A percentile compares a stretch with the other conserved stretches of the same genome.
These are phyloP conservation scores for Chloromyia formosa DNA, from an alignment of 2,888 invertebrate species.

Conservation along the genomic window DNA sequence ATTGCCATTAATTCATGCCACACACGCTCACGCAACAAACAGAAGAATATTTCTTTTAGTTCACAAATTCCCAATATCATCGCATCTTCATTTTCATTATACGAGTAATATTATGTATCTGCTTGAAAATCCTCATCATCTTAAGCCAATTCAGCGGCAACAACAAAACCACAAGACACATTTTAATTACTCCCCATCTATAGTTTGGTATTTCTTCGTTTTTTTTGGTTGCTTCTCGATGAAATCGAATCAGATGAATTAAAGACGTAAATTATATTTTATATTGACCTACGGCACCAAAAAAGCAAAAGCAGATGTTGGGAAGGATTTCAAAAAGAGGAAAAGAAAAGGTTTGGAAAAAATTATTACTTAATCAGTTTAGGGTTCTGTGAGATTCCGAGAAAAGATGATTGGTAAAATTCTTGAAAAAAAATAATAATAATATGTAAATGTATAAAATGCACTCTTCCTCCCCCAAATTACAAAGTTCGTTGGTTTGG, in stretches of 20 bases:
- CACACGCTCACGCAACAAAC: conserved; percentile 18
- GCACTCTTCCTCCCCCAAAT: too few relatives aligned
- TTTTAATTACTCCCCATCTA: conserved; percentile 27
- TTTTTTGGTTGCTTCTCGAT: not conserved
- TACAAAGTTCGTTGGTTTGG: too few relatives aligned
- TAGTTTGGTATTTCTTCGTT: conserved; percentile 4
- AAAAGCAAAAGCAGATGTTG: not conserved
- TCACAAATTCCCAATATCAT: not conserved
- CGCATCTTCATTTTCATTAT: not conserved
- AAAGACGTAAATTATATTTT: conserved; percentile 43
- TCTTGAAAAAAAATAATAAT: not conserved
- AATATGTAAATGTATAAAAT: too few relatives aligned
- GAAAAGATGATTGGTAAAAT: not conserved
- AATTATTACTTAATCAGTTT: not conserved
- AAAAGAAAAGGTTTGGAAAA: not conserved
- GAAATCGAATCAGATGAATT: conserved; percentile 38
- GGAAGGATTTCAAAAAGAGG: not conserved
- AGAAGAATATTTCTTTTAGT: not conserved
- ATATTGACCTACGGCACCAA: conserved; percentile 13
- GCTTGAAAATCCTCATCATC: conserved; percentile 4
- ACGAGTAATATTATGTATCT: not conserved
- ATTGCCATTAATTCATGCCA: conserved; percentile 40
- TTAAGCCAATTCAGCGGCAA: not conserved
- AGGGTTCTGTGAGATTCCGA: not conserved
- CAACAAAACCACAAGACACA: not conserved